phyloP scores from a whole-genome alignment of 2,797 vertebrate species.

The Chaetophractus vellerosus region DNA sequence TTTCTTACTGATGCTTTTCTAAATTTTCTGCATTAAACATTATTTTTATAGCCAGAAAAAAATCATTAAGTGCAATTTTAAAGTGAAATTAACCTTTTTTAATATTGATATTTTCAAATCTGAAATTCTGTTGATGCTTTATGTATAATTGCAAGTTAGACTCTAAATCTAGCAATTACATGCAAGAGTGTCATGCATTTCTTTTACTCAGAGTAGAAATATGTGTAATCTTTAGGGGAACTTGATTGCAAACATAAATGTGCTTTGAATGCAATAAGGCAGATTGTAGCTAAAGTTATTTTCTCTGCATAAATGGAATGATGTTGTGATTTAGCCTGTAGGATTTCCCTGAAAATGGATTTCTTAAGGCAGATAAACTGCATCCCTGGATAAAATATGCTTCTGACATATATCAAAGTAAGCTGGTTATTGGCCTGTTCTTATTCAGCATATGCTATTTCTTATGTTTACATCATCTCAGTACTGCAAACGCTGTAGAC shows the following conservation, averaged over 20 bases:
- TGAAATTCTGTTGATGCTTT: conserved; percentile 17
- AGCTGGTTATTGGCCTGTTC: conserved; percentile 72
- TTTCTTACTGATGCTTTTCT: conserved; percentile 59
- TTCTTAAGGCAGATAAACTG: conserved; percentile 70
- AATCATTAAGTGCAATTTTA: conserved; percentile 71
- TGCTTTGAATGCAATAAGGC: conserved; percentile 81
- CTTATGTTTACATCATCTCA: conserved; percentile 58
- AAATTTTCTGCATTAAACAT: conserved; percentile 27
- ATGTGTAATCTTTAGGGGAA: conserved; percentile 66
- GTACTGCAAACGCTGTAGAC: conserved; percentile 50
- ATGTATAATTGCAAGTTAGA: conserved; percentile 60
- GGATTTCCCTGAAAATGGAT: conserved; percentile 74
- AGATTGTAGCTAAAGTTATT: conserved; percentile 73
- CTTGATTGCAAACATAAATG: conserved; percentile 77
- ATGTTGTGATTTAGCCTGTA: conserved; percentile 73
- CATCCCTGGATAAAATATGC: conserved; percentile 62
- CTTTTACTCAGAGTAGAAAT: conserved; percentile 78
- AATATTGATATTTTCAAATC: conserved; percentile 61
- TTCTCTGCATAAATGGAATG: conserved; percentile 78
- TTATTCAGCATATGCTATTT: conserved; percentile 67
- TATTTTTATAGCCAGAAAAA: conserved; percentile 73
- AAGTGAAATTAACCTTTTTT: conserved; percentile 73
- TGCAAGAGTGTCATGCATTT: conserved; percentile 18
- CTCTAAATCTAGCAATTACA: conserved; percentile 69
- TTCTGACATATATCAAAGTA: conserved; percentile 58